Evolutionary conservation across 2,888 invertebrate species (phyloP), one percentile per base, ranked within the genome.

Genomic region (Didymodactylos carnosus): DNA sequence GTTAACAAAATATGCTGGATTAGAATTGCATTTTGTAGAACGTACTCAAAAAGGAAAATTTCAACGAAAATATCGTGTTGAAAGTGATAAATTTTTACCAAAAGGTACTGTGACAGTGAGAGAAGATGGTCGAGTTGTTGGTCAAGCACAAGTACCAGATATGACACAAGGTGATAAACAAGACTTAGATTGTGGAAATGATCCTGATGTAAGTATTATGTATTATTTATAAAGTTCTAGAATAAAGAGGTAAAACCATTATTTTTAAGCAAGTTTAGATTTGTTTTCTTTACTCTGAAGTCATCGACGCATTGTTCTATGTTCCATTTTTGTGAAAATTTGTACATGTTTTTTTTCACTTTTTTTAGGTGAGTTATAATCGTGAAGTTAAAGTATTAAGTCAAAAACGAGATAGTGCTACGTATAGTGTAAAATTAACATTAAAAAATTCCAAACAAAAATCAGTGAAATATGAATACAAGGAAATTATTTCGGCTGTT

Each of bases 101-200:
- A 40, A 27, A 40, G 70, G 70, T n/a, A 70, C 40, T 3, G 43
- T 70, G 13, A 70, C 41, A 14, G 14, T 70, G 1, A 23, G 70
- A 25, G 70, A 70, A 41, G 70, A 70, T 39, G 70, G 70, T 14
- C n/a, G 70, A 27, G 70, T 70, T 43, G 70, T 70, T 25, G 70
- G 70, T 23, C 41, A 70, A 70, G 13, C 70, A 11, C 40, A 27
- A 39, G 3, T 70, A 41, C 10, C 6, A 6, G 40, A 70, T 70
- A 8, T 70, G 3, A 2, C 41, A 25, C 40, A 39, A 25, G 70
- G 40, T 19, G 70, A 70, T 41, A 40, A 70, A 70, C 25, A 39
- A 27, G 70, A 70, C 43, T 41, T 70, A 19, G 40, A 39, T 70
- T 39, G 39, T 43, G 70, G 70, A 43, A 43, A 70, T 41, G 70